Evolutionary conservation across 2,113 vertebrate species (phyloP).

Genomic region (Ctenodactylus gundi): DNA sequence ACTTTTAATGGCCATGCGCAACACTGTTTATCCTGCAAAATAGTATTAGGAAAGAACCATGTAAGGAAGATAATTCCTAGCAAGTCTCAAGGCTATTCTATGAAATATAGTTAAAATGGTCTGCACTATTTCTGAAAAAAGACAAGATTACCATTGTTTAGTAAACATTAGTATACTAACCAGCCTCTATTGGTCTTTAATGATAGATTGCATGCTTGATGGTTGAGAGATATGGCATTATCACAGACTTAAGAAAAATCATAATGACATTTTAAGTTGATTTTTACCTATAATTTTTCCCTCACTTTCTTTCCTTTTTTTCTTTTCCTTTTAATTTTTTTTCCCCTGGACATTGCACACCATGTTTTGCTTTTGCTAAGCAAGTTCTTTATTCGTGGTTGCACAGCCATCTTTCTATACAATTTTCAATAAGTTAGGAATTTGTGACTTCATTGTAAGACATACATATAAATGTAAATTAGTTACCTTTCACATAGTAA

Average conservation of each 20-base stretch:
- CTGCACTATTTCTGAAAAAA: not conserved
- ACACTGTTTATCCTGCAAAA: not conserved
- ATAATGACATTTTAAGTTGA: too few species aligned
- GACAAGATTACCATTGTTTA: not conserved
- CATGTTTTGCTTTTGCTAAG: not conserved
- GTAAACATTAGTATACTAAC: too few species aligned
- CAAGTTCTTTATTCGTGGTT: not conserved
- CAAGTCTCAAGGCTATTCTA: not conserved
- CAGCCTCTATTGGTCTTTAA: too few species aligned
- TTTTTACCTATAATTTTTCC: not conserved
- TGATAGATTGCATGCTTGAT: too few species aligned
- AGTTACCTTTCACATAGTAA: not conserved
- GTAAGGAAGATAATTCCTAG: not conserved
- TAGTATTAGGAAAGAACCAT: not conserved
- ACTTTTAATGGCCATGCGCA: not conserved
- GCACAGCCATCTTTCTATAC: fast-evolving
- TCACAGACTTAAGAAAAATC: too few species aligned
- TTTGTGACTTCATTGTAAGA: not conserved
- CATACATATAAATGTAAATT: not conserved
- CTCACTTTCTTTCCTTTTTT: too few species aligned
- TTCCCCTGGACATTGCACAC: not conserved
- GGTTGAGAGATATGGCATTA: too few species aligned
- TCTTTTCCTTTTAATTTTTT: not conserved
- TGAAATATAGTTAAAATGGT: not conserved
- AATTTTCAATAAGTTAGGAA: not conserved